Evolutionary conservation across 2,797 vertebrate genomes (phyloP).

Genomic region (Dromococcyx pavoninus): DNA sequence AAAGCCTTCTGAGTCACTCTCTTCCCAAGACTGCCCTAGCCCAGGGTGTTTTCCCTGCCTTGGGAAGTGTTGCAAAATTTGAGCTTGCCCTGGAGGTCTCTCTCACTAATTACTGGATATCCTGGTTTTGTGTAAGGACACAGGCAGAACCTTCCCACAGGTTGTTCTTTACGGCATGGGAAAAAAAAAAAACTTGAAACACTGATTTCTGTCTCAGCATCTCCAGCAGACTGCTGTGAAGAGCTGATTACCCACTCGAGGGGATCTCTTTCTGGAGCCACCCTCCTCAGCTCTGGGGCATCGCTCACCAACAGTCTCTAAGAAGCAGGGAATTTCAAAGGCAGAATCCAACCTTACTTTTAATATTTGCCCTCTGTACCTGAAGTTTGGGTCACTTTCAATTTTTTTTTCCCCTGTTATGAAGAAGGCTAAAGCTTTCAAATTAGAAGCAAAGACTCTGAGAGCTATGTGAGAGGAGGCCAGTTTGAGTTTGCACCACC

Average conservation of each 20-base stretch:
- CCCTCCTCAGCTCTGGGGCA: constrained; percentile 50
- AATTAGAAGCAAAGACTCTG: constrained; percentile 19
- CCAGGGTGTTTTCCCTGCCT: constrained; percentile 53
- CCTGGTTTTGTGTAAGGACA: constrained; percentile 66
- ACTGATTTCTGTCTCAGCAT: constrained; percentile 36
- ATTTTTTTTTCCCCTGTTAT: background rate
- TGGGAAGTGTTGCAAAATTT: constrained; percentile 66
- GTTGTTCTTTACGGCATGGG: constrained; percentile 40
- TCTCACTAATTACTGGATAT: constrained; percentile 65
- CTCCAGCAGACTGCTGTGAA: constrained; percentile 37
- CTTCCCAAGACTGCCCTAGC: constrained; percentile 71
- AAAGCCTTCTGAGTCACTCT: constrained; percentile 36
- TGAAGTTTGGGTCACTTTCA: constrained; percentile 59
- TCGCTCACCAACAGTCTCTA: constrained; percentile 15
- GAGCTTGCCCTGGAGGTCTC: constrained; percentile 48
- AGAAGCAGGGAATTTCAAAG: constrained; percentile 54
- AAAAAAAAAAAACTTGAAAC: constrained; percentile 26
- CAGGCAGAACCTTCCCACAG: constrained; percentile 65
- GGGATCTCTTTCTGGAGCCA: constrained; percentile 54
- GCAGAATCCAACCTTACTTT: constrained; percentile 26
- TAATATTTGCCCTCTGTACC: constrained; percentile 40
- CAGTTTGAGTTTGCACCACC: background rate
- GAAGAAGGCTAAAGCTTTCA: constrained; percentile 21
- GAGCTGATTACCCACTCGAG: constrained; percentile 37
- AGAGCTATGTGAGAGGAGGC: background rate